Evolutionary conservation across 1,140 invertebrate genomes (phyloP), one percentile per base, ranked within the genome.

Genomic region (Panulirus ornatus): DNA sequence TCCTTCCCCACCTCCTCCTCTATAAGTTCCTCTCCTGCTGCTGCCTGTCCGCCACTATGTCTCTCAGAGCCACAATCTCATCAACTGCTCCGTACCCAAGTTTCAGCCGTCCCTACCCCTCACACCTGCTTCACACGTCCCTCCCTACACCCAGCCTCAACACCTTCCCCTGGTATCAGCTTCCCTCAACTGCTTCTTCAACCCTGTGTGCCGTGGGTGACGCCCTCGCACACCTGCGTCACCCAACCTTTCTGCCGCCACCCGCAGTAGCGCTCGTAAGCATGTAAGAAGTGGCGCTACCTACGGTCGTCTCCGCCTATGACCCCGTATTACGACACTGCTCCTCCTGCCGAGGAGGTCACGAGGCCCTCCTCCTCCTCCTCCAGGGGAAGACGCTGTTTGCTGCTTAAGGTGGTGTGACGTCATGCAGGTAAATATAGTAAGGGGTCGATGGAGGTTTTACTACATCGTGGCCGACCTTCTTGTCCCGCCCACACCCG

Each of bases 351-450:
- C 14, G 44, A 11, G 44, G 44, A 47, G 14, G 44, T 14, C 44
- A 5, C 44, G 5, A 5, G 44, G 44, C 44, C 44, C 14, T 14
- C 44, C 5, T 47, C 44, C 14, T 6, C 44, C 44, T 5, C n/a
- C 58, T 66, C n/a, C n/a, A n/a, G n/a, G n/a, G n/a, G n/a, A n/a
- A n/a, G n/a, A n/a, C n/a, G n/a, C n/a, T 66, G 58, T 66, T 66
- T 66, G 30, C 58, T 30, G 30, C 58, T 66, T 22, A 66, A 30
- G 58, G 58, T 66, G n/a, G 14, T 66, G 58, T 66, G 58, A 66
- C 58, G 58, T 66, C 58, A 66, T 27, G 14, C 58, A 66, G 58
- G 58, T 66, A 66, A 66, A 66, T 66, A 66, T 66, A 66, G 58
- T 27, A 27, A 27, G 58, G 58, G 58, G n/a, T 66, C 58, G n/a